phyloP scores from a whole-genome alignment of 2,888 invertebrate genomes.

The Amorpha juglandis region DNA sequence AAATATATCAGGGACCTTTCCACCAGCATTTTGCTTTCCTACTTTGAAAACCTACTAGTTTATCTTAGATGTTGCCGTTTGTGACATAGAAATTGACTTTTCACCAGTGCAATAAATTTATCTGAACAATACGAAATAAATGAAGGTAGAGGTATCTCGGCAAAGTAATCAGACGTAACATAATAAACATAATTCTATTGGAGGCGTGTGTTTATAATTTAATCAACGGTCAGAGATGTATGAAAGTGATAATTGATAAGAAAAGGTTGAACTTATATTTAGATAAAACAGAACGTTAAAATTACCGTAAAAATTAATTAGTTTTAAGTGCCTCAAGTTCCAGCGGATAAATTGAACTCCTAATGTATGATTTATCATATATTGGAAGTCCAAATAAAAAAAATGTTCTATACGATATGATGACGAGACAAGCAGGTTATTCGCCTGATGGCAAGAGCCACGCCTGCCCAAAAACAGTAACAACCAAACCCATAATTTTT shows the following conservation, averaged over 20 bases:
- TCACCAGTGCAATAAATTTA: not conserved
- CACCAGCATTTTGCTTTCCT: not conserved
- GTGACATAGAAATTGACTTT: not conserved
- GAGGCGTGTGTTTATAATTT: slow-evolving; percentile 20
- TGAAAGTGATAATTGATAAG: slow-evolving; percentile 4
- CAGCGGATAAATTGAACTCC: no score
- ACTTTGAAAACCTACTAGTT: no score
- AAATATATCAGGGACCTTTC: not conserved
- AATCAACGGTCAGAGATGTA: slow-evolving; percentile 15
- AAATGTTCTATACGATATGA: no score
- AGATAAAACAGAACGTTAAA: not conserved
- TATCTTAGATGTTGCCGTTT: not conserved
- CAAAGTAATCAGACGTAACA: slow-evolving; percentile 3
- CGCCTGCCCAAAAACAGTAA: no score
- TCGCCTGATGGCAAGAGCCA: no score
- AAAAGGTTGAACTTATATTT: not conserved
- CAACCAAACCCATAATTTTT: no score
- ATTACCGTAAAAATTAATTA: no score
- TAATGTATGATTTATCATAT: no score
- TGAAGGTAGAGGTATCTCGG: not conserved
- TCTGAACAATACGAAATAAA: not conserved
- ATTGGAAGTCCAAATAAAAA: no score
- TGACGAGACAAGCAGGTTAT: no score
- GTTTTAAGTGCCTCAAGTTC: no score
- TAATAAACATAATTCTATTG: slow-evolving; percentile 18